phyloP scores from a whole-genome alignment of 2,797 vertebrate species.

The Moxostoma hubbsi region DNA sequence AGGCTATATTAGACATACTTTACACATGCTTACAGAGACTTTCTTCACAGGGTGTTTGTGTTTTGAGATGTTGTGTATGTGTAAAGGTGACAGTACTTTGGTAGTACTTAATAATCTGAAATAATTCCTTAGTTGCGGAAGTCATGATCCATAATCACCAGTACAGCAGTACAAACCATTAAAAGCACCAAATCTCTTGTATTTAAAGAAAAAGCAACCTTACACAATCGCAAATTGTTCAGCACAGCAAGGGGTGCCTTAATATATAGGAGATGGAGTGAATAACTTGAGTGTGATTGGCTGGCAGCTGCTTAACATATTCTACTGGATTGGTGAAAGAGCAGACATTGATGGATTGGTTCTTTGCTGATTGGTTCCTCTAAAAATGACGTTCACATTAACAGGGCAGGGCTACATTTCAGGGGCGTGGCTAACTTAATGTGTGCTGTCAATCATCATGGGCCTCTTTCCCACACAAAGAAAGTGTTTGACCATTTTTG shows the following conservation, averaged over 20 bases:
- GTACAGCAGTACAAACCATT: background rate
- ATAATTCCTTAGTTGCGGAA: background rate
- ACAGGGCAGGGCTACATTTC: conserved; percentile 44
- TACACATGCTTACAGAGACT: too few species aligned
- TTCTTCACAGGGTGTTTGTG: too few species aligned
- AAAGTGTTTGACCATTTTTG: conserved; percentile 21
- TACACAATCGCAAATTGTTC: background rate
- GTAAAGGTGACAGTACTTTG: background rate
- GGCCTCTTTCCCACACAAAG: conserved; percentile 41
- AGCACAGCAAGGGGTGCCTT: conserved; percentile 3
- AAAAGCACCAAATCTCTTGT: background rate
- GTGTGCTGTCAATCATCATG: conserved; percentile 56
- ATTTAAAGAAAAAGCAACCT: background rate
- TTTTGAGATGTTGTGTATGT: too few species aligned
- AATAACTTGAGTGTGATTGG: conserved; percentile 67
- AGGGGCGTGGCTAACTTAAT: conserved; percentile 46
- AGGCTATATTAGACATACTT: too few species aligned
- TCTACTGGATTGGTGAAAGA: conserved; percentile 67
- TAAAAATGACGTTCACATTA: conserved; percentile 53
- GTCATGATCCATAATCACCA: conserved; percentile 3
- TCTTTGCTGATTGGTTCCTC: conserved; percentile 59
- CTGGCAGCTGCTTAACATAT: conserved; percentile 49
- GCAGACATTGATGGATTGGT: conserved; percentile 77
- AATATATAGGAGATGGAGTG: conserved; percentile 53
- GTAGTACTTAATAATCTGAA: background rate